Conservation (phyloP, 2,113 vertebrate species). For the Tamias sibiricus region DNA sequence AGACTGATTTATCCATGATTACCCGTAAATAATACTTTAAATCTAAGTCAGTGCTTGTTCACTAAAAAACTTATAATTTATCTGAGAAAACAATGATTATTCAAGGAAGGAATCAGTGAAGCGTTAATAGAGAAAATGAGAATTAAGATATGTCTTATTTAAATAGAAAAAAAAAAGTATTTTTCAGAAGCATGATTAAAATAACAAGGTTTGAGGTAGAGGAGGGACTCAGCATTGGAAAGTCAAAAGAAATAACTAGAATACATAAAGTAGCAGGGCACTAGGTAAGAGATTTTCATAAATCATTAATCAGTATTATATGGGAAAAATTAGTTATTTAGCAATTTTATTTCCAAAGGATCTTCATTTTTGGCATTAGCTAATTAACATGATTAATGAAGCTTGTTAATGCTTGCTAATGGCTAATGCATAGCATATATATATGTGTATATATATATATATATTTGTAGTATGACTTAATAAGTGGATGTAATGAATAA, state of each 20-base stretch:
- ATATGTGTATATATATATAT: neutral
- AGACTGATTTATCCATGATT: too few species aligned
- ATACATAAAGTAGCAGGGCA: neutral
- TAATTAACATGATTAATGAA: neutral
- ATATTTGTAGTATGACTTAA: neutral
- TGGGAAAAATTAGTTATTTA: neutral
- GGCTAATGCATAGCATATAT: neutral
- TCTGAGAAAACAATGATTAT: neutral
- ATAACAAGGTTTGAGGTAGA: neutral
- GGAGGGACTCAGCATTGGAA: neutral
- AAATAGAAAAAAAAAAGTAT: neutral
- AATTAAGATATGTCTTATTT: neutral
- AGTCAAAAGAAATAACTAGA: neutral
- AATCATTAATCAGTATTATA: neutral
- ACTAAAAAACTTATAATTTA: neutral
- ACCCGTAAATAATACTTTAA: neutral
- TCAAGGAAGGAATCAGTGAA: neutral
- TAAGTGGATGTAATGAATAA: neutral
- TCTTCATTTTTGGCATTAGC: neutral
- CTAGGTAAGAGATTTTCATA: neutral
- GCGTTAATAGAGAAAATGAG: neutral
- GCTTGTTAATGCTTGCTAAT: neutral
- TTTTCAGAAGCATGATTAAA: neutral
- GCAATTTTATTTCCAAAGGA: neutral
- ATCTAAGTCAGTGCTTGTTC: neutral